Evolutionary conservation across 2,797 vertebrate genomes (phyloP), one percentile per base, ranked within the genome.

Genomic region (Sebastolobus alascanus): DNA sequence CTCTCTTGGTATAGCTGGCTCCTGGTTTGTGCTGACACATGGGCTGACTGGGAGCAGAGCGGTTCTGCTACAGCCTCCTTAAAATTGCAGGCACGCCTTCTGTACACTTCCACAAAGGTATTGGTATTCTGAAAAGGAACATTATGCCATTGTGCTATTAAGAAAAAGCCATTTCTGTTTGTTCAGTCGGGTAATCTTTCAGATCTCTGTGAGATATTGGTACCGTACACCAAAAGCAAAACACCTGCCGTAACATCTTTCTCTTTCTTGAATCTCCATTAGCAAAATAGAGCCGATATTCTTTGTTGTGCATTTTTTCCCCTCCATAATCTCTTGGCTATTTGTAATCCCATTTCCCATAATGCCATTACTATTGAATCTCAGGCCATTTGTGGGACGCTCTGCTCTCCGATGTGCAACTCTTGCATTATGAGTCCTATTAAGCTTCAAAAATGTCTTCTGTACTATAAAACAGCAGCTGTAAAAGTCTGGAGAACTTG

Each of bases 11-110:
- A 66, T 82, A 69, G 86, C 87, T 78, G 80, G 77, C 82, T 89
- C 71, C 84, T 68, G 84, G 76, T 90, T 93, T 93, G 92, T 93
- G 93, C 92, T 93, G 94, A 93, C 90, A 91, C 90, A 93, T 40
- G 80, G 82, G 84, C 84, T 85, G 87, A 90, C 79, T 82, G 69
- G 79, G 82, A 89, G 80, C 82, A 64, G 37, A 84, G 66, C 8
- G 10, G 79, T 89, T 78, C 81, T 75, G 82, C 87, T 69, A 56
- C 76, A 84, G 89, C 77, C 86, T 90, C 78, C 82, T 91, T 89
- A 84, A 86, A 85, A 92, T 90, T 88, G 89, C 90, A 83, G 79
- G 35, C 91, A 64, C 84, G 87, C 84, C 83, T 80, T 86, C 84
- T 63, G 73, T 76, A 83, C 80, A 74, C 86, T 75, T 79, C 59